Evolutionary conservation across 2,888 invertebrate species (phyloP).

Genomic region (Trissoscelio sp.): DNA sequence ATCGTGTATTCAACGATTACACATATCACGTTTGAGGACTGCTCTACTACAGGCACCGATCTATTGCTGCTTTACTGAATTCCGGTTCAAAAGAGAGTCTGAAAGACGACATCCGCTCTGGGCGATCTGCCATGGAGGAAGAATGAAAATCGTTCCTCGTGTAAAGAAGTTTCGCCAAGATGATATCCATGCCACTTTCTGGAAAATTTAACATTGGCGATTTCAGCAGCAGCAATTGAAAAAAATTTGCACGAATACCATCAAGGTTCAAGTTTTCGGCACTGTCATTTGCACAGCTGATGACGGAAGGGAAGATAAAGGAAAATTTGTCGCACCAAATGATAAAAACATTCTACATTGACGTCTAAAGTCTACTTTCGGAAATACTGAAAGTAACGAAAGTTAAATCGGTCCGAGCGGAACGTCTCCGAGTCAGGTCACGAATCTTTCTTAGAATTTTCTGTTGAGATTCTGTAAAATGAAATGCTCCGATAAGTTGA

Average conservation of each 20-base stretch:
- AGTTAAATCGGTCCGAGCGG: neutral
- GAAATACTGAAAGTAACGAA: constrained; percentile 1
- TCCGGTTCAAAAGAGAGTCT: constrained; percentile 8
- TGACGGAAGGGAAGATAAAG: neutral
- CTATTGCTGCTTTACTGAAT: constrained; percentile 9
- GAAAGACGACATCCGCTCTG: constrained; percentile 20
- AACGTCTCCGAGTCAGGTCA: neutral
- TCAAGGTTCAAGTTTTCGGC: neutral
- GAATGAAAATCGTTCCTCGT: neutral
- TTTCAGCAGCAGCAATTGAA: neutral
- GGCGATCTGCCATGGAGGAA: constrained; percentile 5
- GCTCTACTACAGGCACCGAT: neutral
- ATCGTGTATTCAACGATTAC: neutral
- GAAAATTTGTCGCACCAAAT: neutral
- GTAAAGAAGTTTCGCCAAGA: constrained; percentile 3
- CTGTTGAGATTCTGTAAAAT: neutral
- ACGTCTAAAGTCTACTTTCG: neutral
- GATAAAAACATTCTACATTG: neutral
- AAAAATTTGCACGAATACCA: neutral
- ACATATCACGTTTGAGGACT: neutral
- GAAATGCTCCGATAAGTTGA: neutral
- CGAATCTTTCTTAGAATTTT: neutral
- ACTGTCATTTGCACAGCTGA: neutral
- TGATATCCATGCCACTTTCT: constrained; percentile 2
- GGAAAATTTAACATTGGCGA: neutral